These are phyloP conservation scores for Meandrina meandrites DNA, from an alignment of 92 coral and sea anemone genomes.

Conservation along the genomic window DNA sequence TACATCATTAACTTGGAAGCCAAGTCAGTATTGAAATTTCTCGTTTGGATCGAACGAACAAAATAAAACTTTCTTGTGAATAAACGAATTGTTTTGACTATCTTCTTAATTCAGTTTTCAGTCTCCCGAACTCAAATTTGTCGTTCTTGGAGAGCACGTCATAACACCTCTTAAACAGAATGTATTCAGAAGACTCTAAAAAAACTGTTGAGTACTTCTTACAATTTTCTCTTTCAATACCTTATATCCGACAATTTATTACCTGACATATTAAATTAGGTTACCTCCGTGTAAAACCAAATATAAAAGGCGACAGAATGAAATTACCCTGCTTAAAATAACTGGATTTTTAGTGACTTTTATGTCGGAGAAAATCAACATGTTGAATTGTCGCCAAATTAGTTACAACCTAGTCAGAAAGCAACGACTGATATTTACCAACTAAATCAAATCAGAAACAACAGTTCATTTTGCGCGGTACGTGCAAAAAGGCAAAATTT, in stretches of 20 bases:
- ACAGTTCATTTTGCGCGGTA: conserved; percentile 3
- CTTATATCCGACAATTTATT: neutral
- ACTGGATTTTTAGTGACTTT: neutral
- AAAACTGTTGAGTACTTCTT: neutral
- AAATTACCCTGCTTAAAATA: neutral
- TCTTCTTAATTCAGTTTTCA: neutral
- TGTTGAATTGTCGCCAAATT: neutral
- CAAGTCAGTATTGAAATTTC: neutral
- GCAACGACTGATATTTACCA: neutral
- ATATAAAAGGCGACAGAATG: neutral
- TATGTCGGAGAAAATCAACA: neutral
- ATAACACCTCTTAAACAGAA: neutral
- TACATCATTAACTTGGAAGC: neutral
- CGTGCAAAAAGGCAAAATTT: conserved; percentile 8
- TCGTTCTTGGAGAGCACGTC: neutral
- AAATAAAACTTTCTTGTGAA: neutral
- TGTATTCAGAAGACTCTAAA: neutral
- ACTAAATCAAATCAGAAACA: neutral
- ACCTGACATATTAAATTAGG: neutral
- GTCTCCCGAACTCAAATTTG: neutral
- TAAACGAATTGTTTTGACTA: neutral
- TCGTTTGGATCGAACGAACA: neutral
- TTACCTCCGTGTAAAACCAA: neutral
- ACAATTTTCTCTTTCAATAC: neutral
- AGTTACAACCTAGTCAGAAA: neutral